Evolutionary conservation across 2,113 vertebrate species (phyloP).

Genomic region (Tyto alba): DNA sequence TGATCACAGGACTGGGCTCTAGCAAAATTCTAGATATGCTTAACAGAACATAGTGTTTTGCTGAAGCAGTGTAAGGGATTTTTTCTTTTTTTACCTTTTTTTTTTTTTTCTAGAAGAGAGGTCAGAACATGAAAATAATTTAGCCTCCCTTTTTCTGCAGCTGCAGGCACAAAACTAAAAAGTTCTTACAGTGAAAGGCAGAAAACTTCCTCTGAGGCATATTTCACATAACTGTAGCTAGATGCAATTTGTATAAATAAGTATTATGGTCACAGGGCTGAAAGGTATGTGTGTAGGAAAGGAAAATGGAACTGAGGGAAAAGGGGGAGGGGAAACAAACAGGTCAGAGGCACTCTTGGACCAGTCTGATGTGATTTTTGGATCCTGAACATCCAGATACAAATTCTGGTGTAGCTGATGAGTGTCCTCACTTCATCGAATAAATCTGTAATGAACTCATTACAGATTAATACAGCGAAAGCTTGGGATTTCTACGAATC

Average conservation of each 20-base stretch:
- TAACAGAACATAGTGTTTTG: neutral
- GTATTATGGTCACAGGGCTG: neutral
- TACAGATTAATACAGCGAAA: too few species aligned
- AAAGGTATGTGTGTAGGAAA: neutral
- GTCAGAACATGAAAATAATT: neutral
- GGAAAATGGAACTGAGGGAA: neutral
- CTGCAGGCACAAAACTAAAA: neutral
- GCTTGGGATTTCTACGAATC: too few species aligned
- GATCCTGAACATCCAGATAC: neutral
- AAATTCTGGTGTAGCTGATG: neutral
- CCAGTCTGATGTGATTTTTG: neutral
- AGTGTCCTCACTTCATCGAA: neutral
- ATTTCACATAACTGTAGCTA: neutral
- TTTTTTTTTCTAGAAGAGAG: accelerated
- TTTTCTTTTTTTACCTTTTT: neutral
- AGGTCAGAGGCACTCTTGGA: neutral
- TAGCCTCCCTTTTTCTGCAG: neutral
- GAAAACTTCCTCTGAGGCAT: neutral
- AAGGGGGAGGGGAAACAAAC: too few species aligned
- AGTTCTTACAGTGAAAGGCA: neutral
- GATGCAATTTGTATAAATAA: neutral
- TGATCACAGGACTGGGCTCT: neutral
- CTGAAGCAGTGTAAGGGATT: neutral
- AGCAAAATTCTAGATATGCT: neutral
- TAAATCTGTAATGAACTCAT: neutral